Evolutionary conservation across 1,140 invertebrate genomes (phyloP).

Genomic region (Scaptomyza graminum): DNA sequence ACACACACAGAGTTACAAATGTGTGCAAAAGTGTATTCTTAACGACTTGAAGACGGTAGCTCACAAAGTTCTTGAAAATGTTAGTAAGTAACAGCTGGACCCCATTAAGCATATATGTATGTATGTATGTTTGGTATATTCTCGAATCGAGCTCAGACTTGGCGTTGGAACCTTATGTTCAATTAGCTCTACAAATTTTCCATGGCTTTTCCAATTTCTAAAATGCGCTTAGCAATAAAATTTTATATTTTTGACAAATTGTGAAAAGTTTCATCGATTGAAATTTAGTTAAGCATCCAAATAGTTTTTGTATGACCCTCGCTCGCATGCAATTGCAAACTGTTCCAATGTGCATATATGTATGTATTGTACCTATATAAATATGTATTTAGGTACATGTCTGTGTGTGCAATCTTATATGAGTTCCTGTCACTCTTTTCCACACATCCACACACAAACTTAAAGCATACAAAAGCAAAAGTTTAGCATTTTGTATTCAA

Average conservation of each 20-base stretch:
- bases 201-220: too few species aligned
- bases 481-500: constrained; percentile 55
- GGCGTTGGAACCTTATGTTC: too few species aligned
- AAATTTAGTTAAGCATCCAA: neutral
- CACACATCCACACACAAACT: constrained; percentile 18
- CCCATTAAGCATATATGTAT: too few species aligned
- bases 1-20: constrained; percentile 5
- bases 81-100: too few species aligned
- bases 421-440: constrained; percentile 30
- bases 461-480: constrained; percentile 21
- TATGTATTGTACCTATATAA: constrained; percentile 13
- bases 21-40: constrained; percentile 30
- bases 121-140: too few species aligned
- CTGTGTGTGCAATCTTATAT: constrained; percentile 18
- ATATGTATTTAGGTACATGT: constrained; percentile 40
- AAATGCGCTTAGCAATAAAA: too few species aligned
- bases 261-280: too few species aligned
- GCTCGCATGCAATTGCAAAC: constrained; percentile 30
- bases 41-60: constrained; percentile 15
- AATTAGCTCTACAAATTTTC: too few species aligned
- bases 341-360: constrained; percentile 28
- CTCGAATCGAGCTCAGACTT: too few species aligned
- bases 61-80: neutral
- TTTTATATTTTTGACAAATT: too few species aligned
- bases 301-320: constrained; percentile 13